Evolutionary conservation across 2,797 vertebrate species (phyloP).

Genomic region (Galaxias olidus): DNA sequence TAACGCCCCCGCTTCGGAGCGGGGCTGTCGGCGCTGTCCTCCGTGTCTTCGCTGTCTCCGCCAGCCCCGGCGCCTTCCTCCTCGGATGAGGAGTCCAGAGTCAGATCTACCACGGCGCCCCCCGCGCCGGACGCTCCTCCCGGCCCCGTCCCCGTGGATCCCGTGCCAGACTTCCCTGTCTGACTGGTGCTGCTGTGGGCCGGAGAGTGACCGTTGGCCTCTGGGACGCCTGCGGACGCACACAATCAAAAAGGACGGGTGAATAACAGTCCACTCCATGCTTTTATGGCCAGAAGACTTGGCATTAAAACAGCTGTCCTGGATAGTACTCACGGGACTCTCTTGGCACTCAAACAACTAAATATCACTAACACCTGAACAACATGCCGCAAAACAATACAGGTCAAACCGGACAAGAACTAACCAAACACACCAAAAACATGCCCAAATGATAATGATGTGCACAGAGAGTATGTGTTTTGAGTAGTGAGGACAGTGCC

Average conservation of each 20-base stretch:
- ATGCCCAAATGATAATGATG: no score
- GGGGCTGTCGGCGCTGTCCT: constrained; percentile 88
- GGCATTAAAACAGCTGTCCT: no score
- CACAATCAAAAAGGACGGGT: not conserved
- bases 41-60: constrained; percentile 94
- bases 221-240: constrained; percentile 80
- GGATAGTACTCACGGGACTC: no score
- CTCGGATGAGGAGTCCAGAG: constrained; percentile 94
- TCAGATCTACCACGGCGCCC: constrained; percentile 91
- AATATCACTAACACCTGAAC: no score
- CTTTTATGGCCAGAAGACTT: no score
- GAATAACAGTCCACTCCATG: no score
- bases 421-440: no score
- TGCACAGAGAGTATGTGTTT: no score
- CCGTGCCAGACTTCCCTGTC: constrained; percentile 79
- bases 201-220: constrained; percentile 84
- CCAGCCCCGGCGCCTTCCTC: constrained; percentile 86
- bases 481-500: no score
- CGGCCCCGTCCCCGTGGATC: constrained; percentile 59
- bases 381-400: no score
- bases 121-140: constrained; percentile 47
- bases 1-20: constrained; percentile 90
- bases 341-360: no score
- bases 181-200: constrained; percentile 79
- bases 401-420: no score